phyloP scores from a whole-genome alignment of 2,888 invertebrate genomes.

The Ennomos quercinarius region DNA sequence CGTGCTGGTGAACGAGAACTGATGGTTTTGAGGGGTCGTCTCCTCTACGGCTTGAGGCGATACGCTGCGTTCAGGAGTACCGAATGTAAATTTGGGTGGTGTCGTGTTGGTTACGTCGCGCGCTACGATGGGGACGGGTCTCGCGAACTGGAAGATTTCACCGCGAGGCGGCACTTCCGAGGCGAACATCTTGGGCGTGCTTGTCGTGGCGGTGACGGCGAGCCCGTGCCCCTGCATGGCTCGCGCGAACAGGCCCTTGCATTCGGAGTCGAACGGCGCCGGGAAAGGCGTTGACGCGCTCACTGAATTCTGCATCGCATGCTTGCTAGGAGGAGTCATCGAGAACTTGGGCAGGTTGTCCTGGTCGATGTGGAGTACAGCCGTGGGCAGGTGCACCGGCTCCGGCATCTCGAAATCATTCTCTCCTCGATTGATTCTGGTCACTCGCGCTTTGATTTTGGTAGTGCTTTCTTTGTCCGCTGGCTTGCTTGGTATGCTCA shows the following conservation, averaged over 20 bases:
- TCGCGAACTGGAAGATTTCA: slow-evolving; percentile 58
- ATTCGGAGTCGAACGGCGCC: neutral
- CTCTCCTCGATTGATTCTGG: slow-evolving; percentile 52
- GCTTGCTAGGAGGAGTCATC: slow-evolving; percentile 15
- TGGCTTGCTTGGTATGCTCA: slow-evolving; percentile 18
- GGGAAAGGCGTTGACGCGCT: neutral
- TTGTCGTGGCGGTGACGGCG: neutral
- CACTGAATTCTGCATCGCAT: neutral
- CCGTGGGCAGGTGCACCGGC: slow-evolving; percentile 55
- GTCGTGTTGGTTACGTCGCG: neutral
- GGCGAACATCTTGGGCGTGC: neutral
- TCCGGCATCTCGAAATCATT: slow-evolving; percentile 40
- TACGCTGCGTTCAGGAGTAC: slow-evolving; percentile 56
- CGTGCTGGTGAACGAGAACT: slow-evolving; percentile 11
- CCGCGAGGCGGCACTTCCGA: neutral
- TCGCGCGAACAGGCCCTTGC: neutral
- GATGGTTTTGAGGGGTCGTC: slow-evolving; percentile 3
- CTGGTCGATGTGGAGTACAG: slow-evolving; percentile 61
- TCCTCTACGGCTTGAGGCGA: slow-evolving; percentile 37
- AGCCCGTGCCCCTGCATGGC: neutral
- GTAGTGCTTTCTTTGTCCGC: slow-evolving; percentile 52
- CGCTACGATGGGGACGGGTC: slow-evolving; percentile 54
- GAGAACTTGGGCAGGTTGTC: slow-evolving; percentile 68
- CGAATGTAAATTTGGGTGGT: slow-evolving; percentile 56
- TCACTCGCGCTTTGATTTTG: slow-evolving; percentile 63